Percentiles rank a stretch among this genome's conserved stretches.
Conservation (phyloP, 2,888 invertebrate species). For the Branchellion lobata region DNA sequence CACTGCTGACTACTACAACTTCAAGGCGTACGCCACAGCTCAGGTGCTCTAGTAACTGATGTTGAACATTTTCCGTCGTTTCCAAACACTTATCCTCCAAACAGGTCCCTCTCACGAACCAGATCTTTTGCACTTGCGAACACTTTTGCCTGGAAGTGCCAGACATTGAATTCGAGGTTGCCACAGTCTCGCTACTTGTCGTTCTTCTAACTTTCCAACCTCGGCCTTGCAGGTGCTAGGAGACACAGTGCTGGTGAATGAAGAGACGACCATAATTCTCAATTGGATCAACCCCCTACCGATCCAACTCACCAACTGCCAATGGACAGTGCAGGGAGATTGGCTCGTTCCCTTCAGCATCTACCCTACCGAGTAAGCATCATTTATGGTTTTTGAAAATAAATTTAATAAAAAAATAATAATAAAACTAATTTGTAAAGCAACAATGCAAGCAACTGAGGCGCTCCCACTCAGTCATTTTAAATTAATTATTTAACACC, state of each 20-base stretch:
- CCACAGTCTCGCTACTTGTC: too few species aligned
- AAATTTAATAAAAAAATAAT: too few species aligned
- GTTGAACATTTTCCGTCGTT: too few species aligned
- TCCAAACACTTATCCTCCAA: too few species aligned
- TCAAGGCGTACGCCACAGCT: conserved; percentile 75
- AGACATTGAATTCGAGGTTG: conserved; percentile 71
- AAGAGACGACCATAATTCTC: conserved; percentile 16
- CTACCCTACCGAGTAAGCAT: neutral
- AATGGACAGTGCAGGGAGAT: conserved; percentile 73
- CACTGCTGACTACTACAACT: conserved; percentile 71
- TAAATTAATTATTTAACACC: too few species aligned
- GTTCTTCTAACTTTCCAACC: too few species aligned
- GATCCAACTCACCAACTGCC: conserved; percentile 69
- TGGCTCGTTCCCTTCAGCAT: conserved; percentile 61
- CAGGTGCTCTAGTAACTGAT: too few species aligned
- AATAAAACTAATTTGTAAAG: too few species aligned
- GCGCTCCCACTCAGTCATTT: too few species aligned
- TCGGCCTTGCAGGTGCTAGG: too few species aligned
- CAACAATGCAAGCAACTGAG: too few species aligned
- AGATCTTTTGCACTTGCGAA: conserved; percentile 80
- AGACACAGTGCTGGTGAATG: conserved; percentile 48
- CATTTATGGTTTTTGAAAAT: too few species aligned
- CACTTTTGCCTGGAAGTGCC: conserved; percentile 79
- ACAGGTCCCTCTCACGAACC: conserved; percentile 73
- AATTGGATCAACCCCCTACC: conserved; percentile 72